Base-by-base conservation (phyloP, 2,113 vertebrate genomes). In the Otis tarda region DNA sequence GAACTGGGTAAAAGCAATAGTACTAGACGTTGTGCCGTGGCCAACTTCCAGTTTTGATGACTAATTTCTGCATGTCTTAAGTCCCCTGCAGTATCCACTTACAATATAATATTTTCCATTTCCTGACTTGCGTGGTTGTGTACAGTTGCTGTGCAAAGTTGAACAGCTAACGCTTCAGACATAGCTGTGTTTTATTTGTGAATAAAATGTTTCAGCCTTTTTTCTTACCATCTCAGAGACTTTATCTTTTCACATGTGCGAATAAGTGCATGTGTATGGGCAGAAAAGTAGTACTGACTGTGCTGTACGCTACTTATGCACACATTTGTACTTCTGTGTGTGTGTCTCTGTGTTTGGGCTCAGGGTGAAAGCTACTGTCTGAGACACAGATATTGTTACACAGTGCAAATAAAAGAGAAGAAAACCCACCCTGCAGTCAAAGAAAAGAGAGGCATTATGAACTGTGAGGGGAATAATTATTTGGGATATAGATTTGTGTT, bases 51-150 rank as follows among this genome's bases (percentile, higher is more conserved):
- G 80, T 85, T 84, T 95, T 90, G 83, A 93, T 97, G 94, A 97
- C 95, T 97, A 93, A 80, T 95, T 91, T 84, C 77, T 96, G 76
- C 94, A 83, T 97, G 94, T 95, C 94, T 96, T 81, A 89, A 97
- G 94, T 97, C 94, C 95, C 87, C 94, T 94, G 92, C 67, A 87
- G 79, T 97, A 94, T 95, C 95, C 95, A 86, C 87, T 96, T 97
- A 95, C 82, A 59, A 84, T 94, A 89, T 96, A 97, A 95, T 90
- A 92, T 96, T 97, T 95, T 96, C 96, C 96, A 93, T 97, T 98
- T 96, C 84, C 93, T 97, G 90, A 90, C 93, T 94, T 67, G 94
- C 81, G 82, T 91, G 84, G 89, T 76, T 93, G 82, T 64, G 65
- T 68, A 92, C 50, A 47, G 73, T 95, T 90, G 74, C 94, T 95